These are phyloP conservation scores for Punctoribates punctum DNA, from an alignment of 2,888 invertebrate species.

Conservation along the genomic window DNA sequence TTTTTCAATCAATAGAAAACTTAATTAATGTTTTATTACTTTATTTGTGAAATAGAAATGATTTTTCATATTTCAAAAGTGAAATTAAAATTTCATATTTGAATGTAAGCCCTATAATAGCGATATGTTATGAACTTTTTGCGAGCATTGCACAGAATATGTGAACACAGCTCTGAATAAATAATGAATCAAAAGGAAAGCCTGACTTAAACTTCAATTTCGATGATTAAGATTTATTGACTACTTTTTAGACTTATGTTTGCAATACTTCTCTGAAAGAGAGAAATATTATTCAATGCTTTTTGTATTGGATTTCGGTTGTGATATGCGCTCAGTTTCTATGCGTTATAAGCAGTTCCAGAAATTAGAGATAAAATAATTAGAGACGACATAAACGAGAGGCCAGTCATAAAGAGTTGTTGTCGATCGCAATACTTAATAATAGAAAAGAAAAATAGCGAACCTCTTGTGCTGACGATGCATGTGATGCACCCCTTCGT, in stretches of 20 bases:
- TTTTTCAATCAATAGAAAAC: conserved; percentile 24
- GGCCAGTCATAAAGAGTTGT: conserved; percentile 10
- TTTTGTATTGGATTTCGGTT: conserved; percentile 8
- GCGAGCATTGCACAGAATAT: not conserved
- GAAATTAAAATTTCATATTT: conserved; percentile 22
- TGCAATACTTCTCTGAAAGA: not conserved
- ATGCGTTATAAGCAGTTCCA: not conserved
- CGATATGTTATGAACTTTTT: not conserved
- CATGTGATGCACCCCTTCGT: conserved; percentile 30
- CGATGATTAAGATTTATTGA: conserved; percentile 33
- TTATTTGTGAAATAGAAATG: conserved; percentile 27
- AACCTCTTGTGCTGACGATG: conserved; percentile 36
- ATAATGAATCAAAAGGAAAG: conserved; percentile 17
- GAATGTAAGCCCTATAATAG: conserved; percentile 11
- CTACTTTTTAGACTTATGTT: conserved; percentile 28
- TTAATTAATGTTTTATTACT: conserved; percentile 27
- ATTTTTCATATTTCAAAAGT: conserved; percentile 23
- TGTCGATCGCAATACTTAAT: not conserved
- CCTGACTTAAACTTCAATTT: not conserved
- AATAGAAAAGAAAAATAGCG: not conserved
- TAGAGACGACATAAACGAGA: conserved; percentile 1
- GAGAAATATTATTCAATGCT: not conserved
- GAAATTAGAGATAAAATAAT: conserved; percentile 20
- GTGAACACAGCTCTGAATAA: conserved; percentile 3
- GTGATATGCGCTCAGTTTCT: not conserved